A percentile compares a stretch with the other conserved stretches of the same genome.
Conservation (phyloP, 2,113 vertebrate genomes). For the Cynoglossus semilaevis region DNA sequence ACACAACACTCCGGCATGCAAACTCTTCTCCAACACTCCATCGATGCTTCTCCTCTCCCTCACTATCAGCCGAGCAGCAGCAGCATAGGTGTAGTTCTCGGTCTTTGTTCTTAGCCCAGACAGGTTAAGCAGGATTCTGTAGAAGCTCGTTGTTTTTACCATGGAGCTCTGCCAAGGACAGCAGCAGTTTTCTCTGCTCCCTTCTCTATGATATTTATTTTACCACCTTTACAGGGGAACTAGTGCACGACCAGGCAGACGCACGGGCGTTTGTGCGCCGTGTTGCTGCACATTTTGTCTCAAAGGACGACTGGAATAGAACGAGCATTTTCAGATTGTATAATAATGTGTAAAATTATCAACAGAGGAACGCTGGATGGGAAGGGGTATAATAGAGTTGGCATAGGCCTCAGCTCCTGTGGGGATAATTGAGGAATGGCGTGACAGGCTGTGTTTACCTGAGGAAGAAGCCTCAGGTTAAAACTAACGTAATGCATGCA, state of each 20-base stretch:
- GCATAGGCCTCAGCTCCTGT: constrained; percentile 51
- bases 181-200: constrained; percentile 71
- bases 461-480: constrained; percentile 48
- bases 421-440: constrained; percentile 58
- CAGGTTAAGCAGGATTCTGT: constrained; percentile 71
- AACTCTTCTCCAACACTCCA: background rate
- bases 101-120: constrained; percentile 65
- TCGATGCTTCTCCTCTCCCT: constrained; percentile 1
- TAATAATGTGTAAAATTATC: constrained; percentile 4
- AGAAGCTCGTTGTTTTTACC: constrained; percentile 56
- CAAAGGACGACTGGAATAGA: too few species aligned
- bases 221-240: constrained; percentile 70
- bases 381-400: constrained; percentile 46
- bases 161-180: constrained; percentile 73
- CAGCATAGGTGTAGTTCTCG: constrained; percentile 36
- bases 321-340: too few species aligned
- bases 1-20: background rate
- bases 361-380: constrained; percentile 22
- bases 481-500: constrained; percentile 18
- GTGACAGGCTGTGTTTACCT: constrained; percentile 69
- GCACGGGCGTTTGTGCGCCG: constrained; percentile 39
- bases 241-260: constrained; percentile 66
- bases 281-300: too few species aligned
- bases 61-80: constrained; percentile 11
- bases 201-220: constrained; percentile 79